A percentile compares a stretch with the other conserved stretches of the same genome.
phyloP scores from a whole-genome alignment of 2,888 invertebrate genomes.

The Drymonia ruficornis region DNA sequence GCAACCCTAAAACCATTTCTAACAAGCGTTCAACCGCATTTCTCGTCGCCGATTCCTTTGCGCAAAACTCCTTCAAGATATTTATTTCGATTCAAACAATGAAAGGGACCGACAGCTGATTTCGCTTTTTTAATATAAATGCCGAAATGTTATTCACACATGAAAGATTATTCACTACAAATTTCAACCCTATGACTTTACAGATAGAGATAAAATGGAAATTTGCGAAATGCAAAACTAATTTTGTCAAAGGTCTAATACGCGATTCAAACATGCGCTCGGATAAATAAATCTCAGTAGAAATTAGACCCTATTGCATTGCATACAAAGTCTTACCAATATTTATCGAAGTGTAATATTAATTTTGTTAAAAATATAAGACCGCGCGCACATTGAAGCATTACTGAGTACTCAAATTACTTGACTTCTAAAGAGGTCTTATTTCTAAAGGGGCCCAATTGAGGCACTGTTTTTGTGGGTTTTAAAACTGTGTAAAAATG shows the following conservation, averaged over 20 bases:
- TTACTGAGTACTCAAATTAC: constrained; percentile 75
- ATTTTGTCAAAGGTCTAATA: neutral
- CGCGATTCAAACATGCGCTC: constrained; percentile 10
- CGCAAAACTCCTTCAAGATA: constrained; percentile 66
- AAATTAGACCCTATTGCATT: neutral
- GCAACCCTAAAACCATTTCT: constrained; percentile 51
- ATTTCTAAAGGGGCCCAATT: constrained; percentile 59
- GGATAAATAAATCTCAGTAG: neutral
- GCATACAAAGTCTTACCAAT: neutral
- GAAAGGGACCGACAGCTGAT: constrained; percentile 72
- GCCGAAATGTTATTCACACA: constrained; percentile 16
- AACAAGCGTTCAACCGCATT: constrained; percentile 73
- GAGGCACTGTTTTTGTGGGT: constrained; percentile 50
- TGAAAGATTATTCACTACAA: neutral
- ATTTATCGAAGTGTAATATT: neutral
- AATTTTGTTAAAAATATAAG: constrained; percentile 18
- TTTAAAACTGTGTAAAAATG: constrained; percentile 71
- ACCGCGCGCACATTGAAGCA: constrained; percentile 47
- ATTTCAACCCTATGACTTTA: constrained; percentile 8
- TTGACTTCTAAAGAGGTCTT: constrained; percentile 69
- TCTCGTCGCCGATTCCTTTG: constrained; percentile 73
- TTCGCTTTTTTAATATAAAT: constrained; percentile 52
- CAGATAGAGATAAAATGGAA: neutral
- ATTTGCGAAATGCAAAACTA: neutral
- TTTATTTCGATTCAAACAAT: constrained; percentile 72